Evolutionary conservation across 2,888 invertebrate species (phyloP).

Genomic region (Hypolimnas misippus): DNA sequence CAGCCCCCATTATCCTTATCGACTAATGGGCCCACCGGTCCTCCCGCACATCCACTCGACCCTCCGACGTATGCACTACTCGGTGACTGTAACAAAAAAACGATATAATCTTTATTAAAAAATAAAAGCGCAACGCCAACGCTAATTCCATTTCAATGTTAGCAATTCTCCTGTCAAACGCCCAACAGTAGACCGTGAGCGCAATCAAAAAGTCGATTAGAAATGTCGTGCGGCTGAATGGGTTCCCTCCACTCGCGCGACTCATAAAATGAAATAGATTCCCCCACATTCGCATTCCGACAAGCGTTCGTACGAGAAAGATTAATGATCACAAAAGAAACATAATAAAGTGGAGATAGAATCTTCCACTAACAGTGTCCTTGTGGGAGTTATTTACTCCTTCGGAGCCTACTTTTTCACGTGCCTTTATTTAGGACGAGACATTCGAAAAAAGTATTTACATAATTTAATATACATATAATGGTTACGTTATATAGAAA

Average conservation of each 20-base stretch:
- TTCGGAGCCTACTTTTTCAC: conserved; percentile 76
- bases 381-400: conserved; percentile 83
- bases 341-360: conserved; percentile 84
- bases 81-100: conserved; percentile 61
- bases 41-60: conserved; percentile 60
- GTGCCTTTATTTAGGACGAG: conserved; percentile 51
- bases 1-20: conserved; percentile 75
- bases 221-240: conserved; percentile 81
- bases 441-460: conserved; percentile 52
- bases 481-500: conserved; percentile 14
- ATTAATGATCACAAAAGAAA: conserved; percentile 85
- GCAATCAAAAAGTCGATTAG: conserved; percentile 84
- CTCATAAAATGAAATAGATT: conserved; percentile 85
- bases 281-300: conserved; percentile 84
- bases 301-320: conserved; percentile 84
- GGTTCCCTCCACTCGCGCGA: conserved; percentile 77
- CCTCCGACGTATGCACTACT: conserved; percentile 71
- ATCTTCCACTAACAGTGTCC: conserved; percentile 84
- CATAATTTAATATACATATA: conserved; percentile 7
- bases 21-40: conserved; percentile 58
- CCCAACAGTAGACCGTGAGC: conserved; percentile 67
- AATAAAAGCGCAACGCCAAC: conserved; percentile 38
- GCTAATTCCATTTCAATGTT: conserved; percentile 55
- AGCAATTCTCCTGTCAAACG: conserved; percentile 61
- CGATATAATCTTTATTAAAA: conserved; percentile 12